Conservation (phyloP, 2,888 invertebrate genomes). For the Dromius quadrimaculatus region DNA sequence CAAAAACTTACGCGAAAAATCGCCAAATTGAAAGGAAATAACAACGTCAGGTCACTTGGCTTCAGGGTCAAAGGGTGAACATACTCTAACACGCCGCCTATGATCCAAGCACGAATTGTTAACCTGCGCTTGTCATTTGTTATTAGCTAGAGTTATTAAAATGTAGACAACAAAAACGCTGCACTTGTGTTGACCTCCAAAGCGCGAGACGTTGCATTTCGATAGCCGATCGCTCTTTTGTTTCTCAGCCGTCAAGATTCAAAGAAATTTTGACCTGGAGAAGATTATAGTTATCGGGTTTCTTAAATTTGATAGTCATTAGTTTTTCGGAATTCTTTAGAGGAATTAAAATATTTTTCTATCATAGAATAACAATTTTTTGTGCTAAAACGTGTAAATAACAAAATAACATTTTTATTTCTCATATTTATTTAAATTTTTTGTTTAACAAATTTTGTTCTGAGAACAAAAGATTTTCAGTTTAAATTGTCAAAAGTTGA, state of each 20-base stretch:
- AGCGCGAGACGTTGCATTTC: slow-evolving; percentile 33
- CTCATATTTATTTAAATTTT: too few relatives aligned
- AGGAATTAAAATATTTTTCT: slow-evolving; percentile 1
- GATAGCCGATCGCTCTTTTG: slow-evolving; percentile 19
- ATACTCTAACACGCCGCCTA: slow-evolving; percentile 25
- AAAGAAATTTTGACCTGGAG: slow-evolving; percentile 11
- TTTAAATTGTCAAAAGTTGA: too few relatives aligned
- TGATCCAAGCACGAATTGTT: slow-evolving; percentile 25
- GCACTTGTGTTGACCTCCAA: slow-evolving; percentile 42
- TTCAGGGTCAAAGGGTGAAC: slow-evolving; percentile 48
- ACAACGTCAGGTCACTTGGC: slow-evolving; percentile 39
- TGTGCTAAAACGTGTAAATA: too few relatives aligned
- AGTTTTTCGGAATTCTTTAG: background rate
- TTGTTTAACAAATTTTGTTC: too few relatives aligned
- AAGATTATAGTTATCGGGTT: slow-evolving; percentile 4
- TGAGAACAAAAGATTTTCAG: too few relatives aligned
- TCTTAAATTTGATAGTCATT: slow-evolving; percentile 1
- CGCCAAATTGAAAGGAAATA: slow-evolving; percentile 29
- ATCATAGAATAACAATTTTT: too few relatives aligned
- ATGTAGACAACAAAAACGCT: slow-evolving; percentile 41
- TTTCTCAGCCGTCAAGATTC: background rate
- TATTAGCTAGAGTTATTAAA: slow-evolving; percentile 38
- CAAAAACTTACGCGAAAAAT: slow-evolving; percentile 29
- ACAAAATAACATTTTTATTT: too few relatives aligned
- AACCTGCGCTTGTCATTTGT: slow-evolving; percentile 38